phyloP scores from a whole-genome alignment of 2,797 vertebrate genomes.

The Trichosurus vulpecula region DNA sequence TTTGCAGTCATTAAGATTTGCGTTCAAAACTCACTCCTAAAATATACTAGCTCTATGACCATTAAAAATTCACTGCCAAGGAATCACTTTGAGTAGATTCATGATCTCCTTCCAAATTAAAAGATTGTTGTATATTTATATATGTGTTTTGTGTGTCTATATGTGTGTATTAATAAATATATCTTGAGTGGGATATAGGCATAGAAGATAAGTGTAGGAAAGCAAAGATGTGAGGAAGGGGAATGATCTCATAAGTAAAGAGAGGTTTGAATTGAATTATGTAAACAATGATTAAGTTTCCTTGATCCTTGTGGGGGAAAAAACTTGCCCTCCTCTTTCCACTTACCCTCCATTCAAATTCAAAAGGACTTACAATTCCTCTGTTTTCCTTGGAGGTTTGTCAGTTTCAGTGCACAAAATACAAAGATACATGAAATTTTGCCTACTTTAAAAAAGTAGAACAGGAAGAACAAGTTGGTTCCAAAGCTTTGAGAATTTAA shows the following conservation, averaged over 20 bases:
- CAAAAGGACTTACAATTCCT: slow-evolving; percentile 43
- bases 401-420: slow-evolving; percentile 52
- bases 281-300: slow-evolving; percentile 60
- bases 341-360: slow-evolving; percentile 54
- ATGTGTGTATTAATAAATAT: not conserved
- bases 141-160: not conserved
- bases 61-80: slow-evolving; percentile 14
- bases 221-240: not conserved
- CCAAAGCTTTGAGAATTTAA: not conserved
- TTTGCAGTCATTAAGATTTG: not conserved
- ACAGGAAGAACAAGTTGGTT: not conserved
- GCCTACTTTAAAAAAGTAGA: slow-evolving; percentile 24
- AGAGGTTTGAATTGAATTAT: slow-evolving; percentile 49
- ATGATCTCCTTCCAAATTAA: not conserved
- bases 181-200: not conserved
- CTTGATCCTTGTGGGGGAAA: slow-evolving; percentile 50
- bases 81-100: slow-evolving; percentile 26
- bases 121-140: not conserved
- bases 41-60: not conserved
- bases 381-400: slow-evolving; percentile 53
- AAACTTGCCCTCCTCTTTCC: slow-evolving; percentile 1
- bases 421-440: slow-evolving; percentile 32
- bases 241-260: slow-evolving; percentile 11
- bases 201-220: not conserved
- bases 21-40: not conserved